Conservation (phyloP, 2,888 invertebrate genomes). For the Diabrotica balteata region DNA sequence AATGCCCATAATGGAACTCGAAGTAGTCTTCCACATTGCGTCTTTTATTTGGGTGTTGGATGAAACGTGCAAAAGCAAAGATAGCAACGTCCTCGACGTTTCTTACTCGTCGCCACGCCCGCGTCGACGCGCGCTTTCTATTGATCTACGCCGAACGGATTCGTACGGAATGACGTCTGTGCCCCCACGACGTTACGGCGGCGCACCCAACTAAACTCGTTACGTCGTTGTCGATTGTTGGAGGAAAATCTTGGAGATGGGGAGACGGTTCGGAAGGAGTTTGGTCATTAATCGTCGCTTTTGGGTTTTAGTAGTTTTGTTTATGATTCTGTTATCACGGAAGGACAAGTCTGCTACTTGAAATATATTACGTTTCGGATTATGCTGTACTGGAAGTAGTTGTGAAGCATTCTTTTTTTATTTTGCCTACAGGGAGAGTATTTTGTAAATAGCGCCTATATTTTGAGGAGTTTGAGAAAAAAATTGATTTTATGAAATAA, state of each 20-base stretch:
- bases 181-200: constrained; percentile 61
- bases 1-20: too few relatives aligned
- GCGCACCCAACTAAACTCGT: constrained; percentile 54
- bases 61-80: not conserved
- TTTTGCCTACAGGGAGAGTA: too few relatives aligned
- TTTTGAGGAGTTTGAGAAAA: too few relatives aligned
- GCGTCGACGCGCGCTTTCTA: constrained; percentile 58
- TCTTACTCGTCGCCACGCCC: constrained; percentile 57
- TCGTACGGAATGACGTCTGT: constrained; percentile 53
- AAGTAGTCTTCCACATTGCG: too few relatives aligned
- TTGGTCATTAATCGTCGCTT: not conserved
- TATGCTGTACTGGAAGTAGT: too few relatives aligned
- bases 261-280: constrained; percentile 1
- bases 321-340: not conserved
- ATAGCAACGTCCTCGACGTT: not conserved
- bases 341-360: not conserved
- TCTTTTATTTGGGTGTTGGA: too few relatives aligned
- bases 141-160: constrained; percentile 52
- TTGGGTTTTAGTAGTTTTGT: not conserved
- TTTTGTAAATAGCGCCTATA: too few relatives aligned
- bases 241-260: not conserved
- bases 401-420: too few relatives aligned
- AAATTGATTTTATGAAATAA: too few relatives aligned
- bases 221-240: constrained; percentile 34
- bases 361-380: too few relatives aligned